A percentile compares a stretch with the other conserved stretches of the same genome.
phyloP scores from a whole-genome alignment of 1,140 invertebrate species.

The Eumeta japonica region DNA sequence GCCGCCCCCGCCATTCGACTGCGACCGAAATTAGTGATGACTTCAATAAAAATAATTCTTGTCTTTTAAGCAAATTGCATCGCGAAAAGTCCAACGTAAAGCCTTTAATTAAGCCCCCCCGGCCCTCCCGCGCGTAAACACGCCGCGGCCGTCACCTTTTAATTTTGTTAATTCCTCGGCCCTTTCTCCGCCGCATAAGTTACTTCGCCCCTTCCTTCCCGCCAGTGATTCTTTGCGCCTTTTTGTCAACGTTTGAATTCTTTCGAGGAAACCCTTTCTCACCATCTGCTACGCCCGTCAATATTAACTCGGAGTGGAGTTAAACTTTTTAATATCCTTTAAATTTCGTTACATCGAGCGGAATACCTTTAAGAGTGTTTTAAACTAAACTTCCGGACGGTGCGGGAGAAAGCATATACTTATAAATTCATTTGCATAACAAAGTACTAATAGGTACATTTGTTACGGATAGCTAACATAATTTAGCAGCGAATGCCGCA shows the following conservation, averaged over 20 bases:
- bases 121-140: slow-evolving; percentile 48
- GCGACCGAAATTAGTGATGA: slow-evolving; percentile 54
- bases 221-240: slow-evolving; percentile 52
- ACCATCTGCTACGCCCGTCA: slow-evolving; percentile 57
- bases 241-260: slow-evolving; percentile 56
- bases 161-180: slow-evolving; percentile 56
- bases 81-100: slow-evolving; percentile 50
- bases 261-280: slow-evolving; percentile 52
- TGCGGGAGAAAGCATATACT: too few relatives aligned
- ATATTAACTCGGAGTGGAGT: slow-evolving; percentile 55
- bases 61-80: slow-evolving; percentile 58
- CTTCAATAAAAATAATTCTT: slow-evolving; percentile 59
- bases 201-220: slow-evolving; percentile 45
- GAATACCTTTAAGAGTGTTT: too few relatives aligned
- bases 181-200: slow-evolving; percentile 56
- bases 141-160: slow-evolving; percentile 55
- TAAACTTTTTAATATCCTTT: slow-evolving; percentile 59
- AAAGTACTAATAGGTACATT: too few relatives aligned
- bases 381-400: too few relatives aligned
- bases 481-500: too few relatives aligned
- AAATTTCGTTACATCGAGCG: slow-evolving; percentile 49
- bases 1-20: slow-evolving; percentile 33
- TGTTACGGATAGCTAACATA: too few relatives aligned
- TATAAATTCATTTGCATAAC: too few relatives aligned
- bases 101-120: slow-evolving; percentile 54